These are phyloP conservation scores for Apostichopus californicus DNA, from an alignment of 35 echinoderm and acorn worm species.

Conservation along the genomic window DNA sequence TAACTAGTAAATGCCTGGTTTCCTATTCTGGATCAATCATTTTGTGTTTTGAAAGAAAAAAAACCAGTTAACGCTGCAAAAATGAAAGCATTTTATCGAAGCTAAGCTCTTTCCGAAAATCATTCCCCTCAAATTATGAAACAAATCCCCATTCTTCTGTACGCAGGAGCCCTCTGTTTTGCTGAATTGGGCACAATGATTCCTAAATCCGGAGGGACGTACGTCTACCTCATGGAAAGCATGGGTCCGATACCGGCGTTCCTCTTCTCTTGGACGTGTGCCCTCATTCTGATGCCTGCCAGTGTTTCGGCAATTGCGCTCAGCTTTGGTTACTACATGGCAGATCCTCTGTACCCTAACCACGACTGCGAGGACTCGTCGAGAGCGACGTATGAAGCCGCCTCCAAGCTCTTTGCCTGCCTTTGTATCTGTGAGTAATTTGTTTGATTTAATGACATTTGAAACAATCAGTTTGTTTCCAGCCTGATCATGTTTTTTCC, in stretches of 20 bases:
- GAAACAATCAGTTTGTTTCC: too few relatives aligned
- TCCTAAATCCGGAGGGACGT: slow-evolving; percentile 74
- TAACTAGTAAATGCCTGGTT: too few relatives aligned
- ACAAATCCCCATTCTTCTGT: slow-evolving; percentile 10
- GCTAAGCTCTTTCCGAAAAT: too few relatives aligned
- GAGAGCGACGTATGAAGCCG: background rate
- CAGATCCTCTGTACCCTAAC: slow-evolving; percentile 61
- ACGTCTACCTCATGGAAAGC: slow-evolving; percentile 55
- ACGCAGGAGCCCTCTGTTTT: slow-evolving; percentile 65
- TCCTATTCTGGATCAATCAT: too few relatives aligned
- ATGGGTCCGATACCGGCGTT: slow-evolving; percentile 72
- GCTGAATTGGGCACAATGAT: slow-evolving; percentile 82
- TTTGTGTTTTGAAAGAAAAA: too few relatives aligned
- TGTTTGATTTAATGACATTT: too few relatives aligned
- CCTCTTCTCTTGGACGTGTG: slow-evolving; percentile 55
- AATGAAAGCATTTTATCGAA: too few relatives aligned
- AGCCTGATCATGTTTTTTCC: too few relatives aligned
- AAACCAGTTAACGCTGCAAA: too few relatives aligned
- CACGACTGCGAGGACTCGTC: slow-evolving; percentile 38
- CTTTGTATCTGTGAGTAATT: slow-evolving; percentile 65
- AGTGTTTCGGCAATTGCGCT: slow-evolving; percentile 69
- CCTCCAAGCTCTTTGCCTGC: slow-evolving; percentile 51
- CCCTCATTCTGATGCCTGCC: slow-evolving; percentile 56
- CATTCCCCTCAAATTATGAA: background rate
- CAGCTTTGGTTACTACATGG: slow-evolving; percentile 57